phyloP scores from a whole-genome alignment of 2,888 invertebrate genomes.

The Encarsia formosa region DNA sequence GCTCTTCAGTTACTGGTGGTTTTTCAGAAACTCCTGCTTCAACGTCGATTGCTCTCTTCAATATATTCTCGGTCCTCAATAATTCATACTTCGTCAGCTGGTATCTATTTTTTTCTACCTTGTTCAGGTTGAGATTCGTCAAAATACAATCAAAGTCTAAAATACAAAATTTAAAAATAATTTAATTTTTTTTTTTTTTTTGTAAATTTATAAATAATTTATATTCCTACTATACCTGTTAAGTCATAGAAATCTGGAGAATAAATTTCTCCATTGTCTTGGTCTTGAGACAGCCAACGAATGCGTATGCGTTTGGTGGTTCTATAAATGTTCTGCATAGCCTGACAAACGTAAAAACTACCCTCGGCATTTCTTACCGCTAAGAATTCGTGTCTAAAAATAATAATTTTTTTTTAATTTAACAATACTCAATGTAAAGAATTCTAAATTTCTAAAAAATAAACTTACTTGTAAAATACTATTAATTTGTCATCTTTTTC shows the following conservation, averaged over 20 bases:
- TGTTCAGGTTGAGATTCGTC: constrained; percentile 75
- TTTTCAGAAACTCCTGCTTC: constrained; percentile 68
- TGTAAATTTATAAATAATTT: not conserved
- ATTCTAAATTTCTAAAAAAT: not conserved
- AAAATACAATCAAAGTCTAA: constrained; percentile 83
- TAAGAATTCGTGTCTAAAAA: constrained; percentile 77
- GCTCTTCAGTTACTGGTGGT: constrained; percentile 70
- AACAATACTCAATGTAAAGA: not conserved
- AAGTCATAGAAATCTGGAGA: constrained; percentile 86
- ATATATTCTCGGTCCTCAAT: constrained; percentile 74
- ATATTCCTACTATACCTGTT: constrained; percentile 59
- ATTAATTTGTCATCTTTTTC: constrained; percentile 75
- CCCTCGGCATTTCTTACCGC: constrained; percentile 89
- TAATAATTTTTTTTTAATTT: constrained; percentile 2
- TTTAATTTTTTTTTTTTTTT: not conserved
- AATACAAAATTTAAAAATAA: constrained; percentile 32
- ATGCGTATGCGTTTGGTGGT: constrained; percentile 81
- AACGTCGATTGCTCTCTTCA: constrained; percentile 76
- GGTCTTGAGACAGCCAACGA: constrained; percentile 82
- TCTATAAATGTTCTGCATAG: constrained; percentile 86
- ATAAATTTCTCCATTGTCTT: constrained; percentile 68
- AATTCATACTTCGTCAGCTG: constrained; percentile 70
- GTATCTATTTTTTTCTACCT: constrained; percentile 69
- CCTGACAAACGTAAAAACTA: constrained; percentile 82
- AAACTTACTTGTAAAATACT: constrained; percentile 73